Evolutionary conservation across 2,888 invertebrate species (phyloP).

Genomic region (Cephus nigrinus): DNA sequence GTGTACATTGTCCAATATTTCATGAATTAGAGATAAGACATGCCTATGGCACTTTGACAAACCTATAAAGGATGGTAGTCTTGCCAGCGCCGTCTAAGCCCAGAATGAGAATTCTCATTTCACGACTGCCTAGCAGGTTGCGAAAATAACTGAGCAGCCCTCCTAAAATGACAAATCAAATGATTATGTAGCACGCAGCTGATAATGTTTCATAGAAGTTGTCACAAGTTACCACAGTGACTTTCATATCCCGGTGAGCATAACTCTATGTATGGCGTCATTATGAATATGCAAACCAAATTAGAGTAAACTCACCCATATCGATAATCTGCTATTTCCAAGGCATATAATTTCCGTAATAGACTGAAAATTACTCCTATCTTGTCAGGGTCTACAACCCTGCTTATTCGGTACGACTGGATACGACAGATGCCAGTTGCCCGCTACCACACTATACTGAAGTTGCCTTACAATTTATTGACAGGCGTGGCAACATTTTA

Average conservation of each 20-base stretch:
- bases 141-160: conserved; percentile 97
- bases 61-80: conserved; percentile 96
- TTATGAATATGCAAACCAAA: neutral
- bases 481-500: neutral
- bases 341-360: conserved; percentile 45
- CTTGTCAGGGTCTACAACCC: neutral
- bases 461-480: neutral
- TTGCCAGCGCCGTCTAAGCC: conserved; percentile 99
- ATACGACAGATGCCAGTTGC: neutral
- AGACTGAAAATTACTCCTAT: neutral
- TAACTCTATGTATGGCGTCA: neutral
- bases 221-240: neutral
- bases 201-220: neutral
- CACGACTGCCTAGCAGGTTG: conserved; percentile 93
- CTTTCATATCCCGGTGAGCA: neutral
- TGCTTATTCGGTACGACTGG: neutral
- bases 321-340: conserved; percentile 37
- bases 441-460: neutral
- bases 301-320: conserved; percentile 46
- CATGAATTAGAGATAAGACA: neutral
- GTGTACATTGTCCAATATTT: neutral
- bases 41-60: neutral
- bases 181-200: neutral
- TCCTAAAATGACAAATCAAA: conserved; percentile 73
- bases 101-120: conserved; percentile 97